A percentile compares a stretch with the other conserved stretches of the same genome.
phyloP scores from a whole-genome alignment of 2,888 invertebrate species.

The Drosophila falleni region DNA sequence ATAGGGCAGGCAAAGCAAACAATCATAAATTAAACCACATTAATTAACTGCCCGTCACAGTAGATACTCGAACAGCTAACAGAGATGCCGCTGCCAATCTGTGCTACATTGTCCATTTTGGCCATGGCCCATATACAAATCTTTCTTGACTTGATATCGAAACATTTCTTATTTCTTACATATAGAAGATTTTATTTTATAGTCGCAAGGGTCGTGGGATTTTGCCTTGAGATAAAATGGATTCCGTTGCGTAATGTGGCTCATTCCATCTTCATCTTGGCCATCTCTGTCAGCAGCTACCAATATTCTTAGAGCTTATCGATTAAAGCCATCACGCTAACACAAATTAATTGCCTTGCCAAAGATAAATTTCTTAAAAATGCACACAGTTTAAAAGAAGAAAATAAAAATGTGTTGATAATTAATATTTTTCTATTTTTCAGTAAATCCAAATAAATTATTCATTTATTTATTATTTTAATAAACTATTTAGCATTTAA shows the following conservation, averaged over 20 bases:
- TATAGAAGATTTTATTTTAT: not conserved
- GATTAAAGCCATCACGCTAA: constrained; percentile 21
- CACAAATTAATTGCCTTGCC: constrained; percentile 34
- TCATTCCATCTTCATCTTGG: constrained; percentile 18
- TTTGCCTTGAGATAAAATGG: constrained; percentile 1
- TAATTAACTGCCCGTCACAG: constrained; percentile 63
- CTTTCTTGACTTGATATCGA: constrained; percentile 11
- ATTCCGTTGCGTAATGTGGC: constrained; percentile 18
- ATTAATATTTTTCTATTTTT: too few relatives aligned
- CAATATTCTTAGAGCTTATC: constrained; percentile 31
- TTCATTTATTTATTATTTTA: too few relatives aligned
- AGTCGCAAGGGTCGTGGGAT: not conserved
- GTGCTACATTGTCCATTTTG: constrained; percentile 39
- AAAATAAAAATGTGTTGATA: not conserved
- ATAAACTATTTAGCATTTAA: too few relatives aligned
- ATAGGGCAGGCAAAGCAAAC: constrained; percentile 60
- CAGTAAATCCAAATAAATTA: too few relatives aligned
- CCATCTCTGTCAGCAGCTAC: constrained; percentile 27
- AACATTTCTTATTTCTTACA: not conserved
- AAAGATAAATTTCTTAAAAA: not conserved
- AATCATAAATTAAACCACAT: constrained; percentile 71
- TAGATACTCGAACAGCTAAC: constrained; percentile 25
- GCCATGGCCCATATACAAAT: constrained; percentile 27
- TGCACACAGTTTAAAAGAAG: not conserved
- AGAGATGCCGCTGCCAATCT: constrained; percentile 36